Evolutionary conservation across 35 echinoderm and acorn worm genomes (phyloP), one percentile per base, ranked within the genome.

Genomic region (Strongylocentrotus purpuratus): DNA sequence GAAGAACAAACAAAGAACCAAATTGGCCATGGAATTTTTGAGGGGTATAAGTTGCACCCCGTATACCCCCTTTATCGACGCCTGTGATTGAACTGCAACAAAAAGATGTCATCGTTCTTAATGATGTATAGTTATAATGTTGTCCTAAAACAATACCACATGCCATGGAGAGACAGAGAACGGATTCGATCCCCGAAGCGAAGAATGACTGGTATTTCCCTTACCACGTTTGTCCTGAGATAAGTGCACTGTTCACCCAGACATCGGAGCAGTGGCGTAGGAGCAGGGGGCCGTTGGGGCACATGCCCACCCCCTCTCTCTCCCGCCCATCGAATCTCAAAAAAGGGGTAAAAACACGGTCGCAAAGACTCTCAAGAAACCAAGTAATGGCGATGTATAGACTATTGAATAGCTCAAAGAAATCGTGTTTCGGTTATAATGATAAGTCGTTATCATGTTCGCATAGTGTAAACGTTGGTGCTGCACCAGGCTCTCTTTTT

Each of bases 121-220:
- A 55, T 15, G 15, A 55, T 55, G 50, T 55, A 55, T 55, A 55
- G 65, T 28, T 7, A 8, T 28, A 78, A 78, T n/a, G 65, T 78
- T n/a, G 2, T 78, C 20, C 20, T 78, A 78, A 78, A 78, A 28
- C 65, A 78, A 78, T 78, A 7, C 65, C 65, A 78, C 65, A 78
- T 78, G 65, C 7, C 22, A 28, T 18, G 7, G 22, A 78, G 65
- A 78, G 65, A 78, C 65, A n/a, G 20, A 78, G 65, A 28, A 78
- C 20, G 65, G 65, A 78, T 78, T n/a, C 28, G 65, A 78, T 31
- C 65, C 65, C 65, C 20, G 20, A 78, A 78, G 65, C 65, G 65
- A 78, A 78, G 18, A 78, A 78, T 78, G 65, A 78, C 65, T 78
- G 65, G 65, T n/a, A 28, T 78, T 78, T 78, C 65, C 65, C 65